Percentiles rank a stretch among this genome's conserved stretches.
These are phyloP conservation scores for Isaurus tuberculatus DNA, from an alignment of 92 coral and sea anemone species.

Conservation along the genomic window DNA sequence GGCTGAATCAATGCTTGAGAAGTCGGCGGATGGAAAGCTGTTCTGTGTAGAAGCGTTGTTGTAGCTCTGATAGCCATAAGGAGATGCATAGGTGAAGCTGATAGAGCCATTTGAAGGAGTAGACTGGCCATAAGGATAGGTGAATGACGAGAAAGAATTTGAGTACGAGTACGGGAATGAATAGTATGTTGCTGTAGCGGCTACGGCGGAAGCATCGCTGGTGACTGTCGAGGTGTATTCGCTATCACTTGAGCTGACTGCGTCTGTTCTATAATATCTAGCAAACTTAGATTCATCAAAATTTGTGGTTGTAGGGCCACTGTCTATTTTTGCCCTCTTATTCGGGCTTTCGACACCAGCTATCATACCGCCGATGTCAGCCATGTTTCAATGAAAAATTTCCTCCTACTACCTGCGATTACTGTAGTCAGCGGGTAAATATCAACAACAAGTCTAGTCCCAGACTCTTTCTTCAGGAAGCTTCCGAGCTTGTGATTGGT, in stretches of 20 bases:
- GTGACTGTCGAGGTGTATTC: conserved; percentile 88
- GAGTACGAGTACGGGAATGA: conserved; percentile 90
- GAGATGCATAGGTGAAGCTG: conserved; percentile 82
- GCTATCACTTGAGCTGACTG: conserved; percentile 83
- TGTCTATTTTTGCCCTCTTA: conserved; percentile 99
- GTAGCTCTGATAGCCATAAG: conserved; percentile 83
- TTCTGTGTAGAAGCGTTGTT: conserved; percentile 71
- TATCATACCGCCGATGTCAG: conserved; percentile 92
- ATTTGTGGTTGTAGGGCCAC: conserved; percentile 91
- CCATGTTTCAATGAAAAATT: conserved; percentile 90
- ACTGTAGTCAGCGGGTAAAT: conserved; percentile 89
- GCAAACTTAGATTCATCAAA: conserved; percentile 99
- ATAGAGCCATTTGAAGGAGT: conserved; percentile 73
- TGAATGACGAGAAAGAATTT: conserved; percentile 80
- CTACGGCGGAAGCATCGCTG: conserved; percentile 66
- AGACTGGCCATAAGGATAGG: conserved; percentile 77
- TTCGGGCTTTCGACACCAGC: conserved; percentile 99
- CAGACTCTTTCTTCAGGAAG: conserved; percentile 61
- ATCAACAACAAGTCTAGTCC: conserved; percentile 93
- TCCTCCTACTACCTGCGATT: conserved; percentile 84
- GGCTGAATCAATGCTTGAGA: conserved; percentile 49
- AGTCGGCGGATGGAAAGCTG: conserved; percentile 58
- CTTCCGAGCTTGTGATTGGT: conserved; percentile 74
- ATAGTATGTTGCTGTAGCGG: conserved; percentile 69
- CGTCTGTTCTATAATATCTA: conserved; percentile 98